phyloP scores from a whole-genome alignment of 1,140 invertebrate species.

The Ooceraea biroi region DNA sequence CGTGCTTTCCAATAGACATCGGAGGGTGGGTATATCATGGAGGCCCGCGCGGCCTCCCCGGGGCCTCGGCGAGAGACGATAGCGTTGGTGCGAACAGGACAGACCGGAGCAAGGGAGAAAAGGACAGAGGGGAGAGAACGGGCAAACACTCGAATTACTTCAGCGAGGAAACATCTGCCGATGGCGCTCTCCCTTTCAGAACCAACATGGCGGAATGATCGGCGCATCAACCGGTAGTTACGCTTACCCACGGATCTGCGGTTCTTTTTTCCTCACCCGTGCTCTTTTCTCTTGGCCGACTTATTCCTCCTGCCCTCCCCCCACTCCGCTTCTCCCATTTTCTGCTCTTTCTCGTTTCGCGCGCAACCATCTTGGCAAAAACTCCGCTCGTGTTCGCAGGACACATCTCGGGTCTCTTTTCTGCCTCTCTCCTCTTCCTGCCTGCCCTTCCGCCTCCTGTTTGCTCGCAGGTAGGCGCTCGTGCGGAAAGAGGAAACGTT shows the following conservation, averaged over 20 bases:
- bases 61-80: background rate
- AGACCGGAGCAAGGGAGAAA: background rate
- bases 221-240: constrained; percentile 85
- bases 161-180: constrained; percentile 84
- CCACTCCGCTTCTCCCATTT: background rate
- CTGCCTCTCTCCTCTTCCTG: background rate
- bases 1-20: constrained; percentile 62
- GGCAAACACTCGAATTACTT: constrained; percentile 83
- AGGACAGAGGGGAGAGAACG: constrained; percentile 15
- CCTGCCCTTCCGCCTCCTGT: background rate
- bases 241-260: constrained; percentile 84
- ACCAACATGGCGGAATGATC: constrained; percentile 85
- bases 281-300: constrained; percentile 53
- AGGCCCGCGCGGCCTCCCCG: constrained; percentile 19
- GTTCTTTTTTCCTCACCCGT: constrained; percentile 80
- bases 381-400: constrained; percentile 7
- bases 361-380: constrained; percentile 31
- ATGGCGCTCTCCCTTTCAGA: constrained; percentile 82
- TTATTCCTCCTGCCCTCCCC: constrained; percentile 26
- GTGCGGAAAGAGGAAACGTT: constrained; percentile 50
- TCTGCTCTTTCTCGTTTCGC: constrained; percentile 47
- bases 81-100: background rate
- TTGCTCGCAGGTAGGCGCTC: constrained; percentile 5
- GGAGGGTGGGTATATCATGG: constrained; percentile 48
- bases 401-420: background rate